Percentiles rank a stretch among this genome's conserved stretches.
These are phyloP conservation scores for Aphrophora alni DNA, from an alignment of 2,888 invertebrate genomes.

Conservation along the genomic window DNA sequence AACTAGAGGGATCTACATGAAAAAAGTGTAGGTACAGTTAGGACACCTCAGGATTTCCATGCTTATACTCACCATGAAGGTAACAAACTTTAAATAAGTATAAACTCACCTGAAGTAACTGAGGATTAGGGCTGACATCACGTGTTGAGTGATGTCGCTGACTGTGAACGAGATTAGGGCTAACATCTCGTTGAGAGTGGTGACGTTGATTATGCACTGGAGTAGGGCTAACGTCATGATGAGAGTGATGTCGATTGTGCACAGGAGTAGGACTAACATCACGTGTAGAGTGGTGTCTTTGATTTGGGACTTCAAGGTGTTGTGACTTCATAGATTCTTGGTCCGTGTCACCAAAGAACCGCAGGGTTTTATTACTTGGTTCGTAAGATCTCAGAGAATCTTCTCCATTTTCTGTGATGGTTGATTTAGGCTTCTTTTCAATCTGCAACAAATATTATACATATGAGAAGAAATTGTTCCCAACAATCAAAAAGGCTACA, in stretches of 20 bases:
- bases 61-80: no score
- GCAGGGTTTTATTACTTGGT: conserved; percentile 59
- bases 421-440: background rate
- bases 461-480: no score
- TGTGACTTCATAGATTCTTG: conserved; percentile 59
- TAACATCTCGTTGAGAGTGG: background rate
- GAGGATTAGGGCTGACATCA: background rate
- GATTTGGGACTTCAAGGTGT: background rate
- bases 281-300: background rate
- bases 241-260: background rate
- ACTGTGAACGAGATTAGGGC: background rate
- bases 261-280: background rate
- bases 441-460: background rate
- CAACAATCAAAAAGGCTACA: no score
- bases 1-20: no score
- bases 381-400: background rate
- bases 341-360: conserved; percentile 87
- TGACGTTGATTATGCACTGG: background rate
- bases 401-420: background rate
- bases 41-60: no score
- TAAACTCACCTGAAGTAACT: background rate
- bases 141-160: background rate
- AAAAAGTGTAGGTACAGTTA: no score
- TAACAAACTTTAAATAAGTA: no score
- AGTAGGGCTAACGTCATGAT: background rate